Base-by-base conservation (phyloP, 2,888 invertebrate genomes). In the Drosophila maculinotata region DNA sequence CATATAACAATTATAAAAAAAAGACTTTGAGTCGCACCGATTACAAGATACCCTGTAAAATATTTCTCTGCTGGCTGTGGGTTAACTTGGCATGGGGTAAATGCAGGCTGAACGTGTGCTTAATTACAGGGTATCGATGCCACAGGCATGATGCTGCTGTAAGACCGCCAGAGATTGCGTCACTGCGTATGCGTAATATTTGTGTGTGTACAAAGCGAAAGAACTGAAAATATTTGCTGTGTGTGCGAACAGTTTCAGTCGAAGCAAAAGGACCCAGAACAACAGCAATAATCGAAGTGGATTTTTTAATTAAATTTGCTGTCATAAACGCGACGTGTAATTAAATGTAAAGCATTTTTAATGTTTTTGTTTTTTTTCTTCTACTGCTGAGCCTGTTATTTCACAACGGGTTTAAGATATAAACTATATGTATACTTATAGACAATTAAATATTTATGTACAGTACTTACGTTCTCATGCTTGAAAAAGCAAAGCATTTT, bases 401-500 rank as follows among this genome's bases (percentile, higher is more conserved):
- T 9, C 35, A 20, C 36, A 47, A 48, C 23, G 23, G 14, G 9
- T n/a, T 42, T 31, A 28, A 48, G 38, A 9, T 28, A 58, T 12
- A 25, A 23, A 7, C 12, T 20, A 15, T 41, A 51, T 30, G 2
- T 36, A 10, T 14, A 6, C 33, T n/a, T 7, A 26, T 39, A 10
- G 30, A 25, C 44, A n/a, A 17, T 51, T 42, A 45, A 54, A 51
- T 41, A n/a, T 52, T 1, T 9, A 0, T 39, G 44, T 31, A 31
- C 20, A 64, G 33, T 83, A 95, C 97, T 96, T 93, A 99, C 99
- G 93, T 99, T 99, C 93, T 99, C 99, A 93, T 99, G 99, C 94
- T 98, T 98, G 94, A 99, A 99, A 93, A 98, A 98, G 92, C 98
- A 98, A 79, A 99, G 95, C 99, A 99, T 99, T 93, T 98, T 97